Evolutionary conservation across 2,797 vertebrate species (phyloP).

Genomic region (Okamejei kenojei): DNA sequence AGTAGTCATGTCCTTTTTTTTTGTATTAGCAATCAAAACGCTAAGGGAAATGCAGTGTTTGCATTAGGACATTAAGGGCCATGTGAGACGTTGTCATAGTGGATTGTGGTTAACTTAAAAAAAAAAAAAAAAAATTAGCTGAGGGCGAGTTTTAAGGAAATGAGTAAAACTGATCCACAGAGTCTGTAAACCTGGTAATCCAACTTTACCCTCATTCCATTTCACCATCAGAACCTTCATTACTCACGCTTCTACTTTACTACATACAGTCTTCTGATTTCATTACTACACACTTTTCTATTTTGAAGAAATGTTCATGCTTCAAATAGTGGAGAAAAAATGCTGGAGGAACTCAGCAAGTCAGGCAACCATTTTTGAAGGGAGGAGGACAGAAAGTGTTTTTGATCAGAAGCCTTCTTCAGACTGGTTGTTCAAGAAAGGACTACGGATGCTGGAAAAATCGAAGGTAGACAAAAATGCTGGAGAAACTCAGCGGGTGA

Average conservation of each 20-base stretch:
- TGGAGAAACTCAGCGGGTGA: no score
- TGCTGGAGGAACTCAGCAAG: no score
- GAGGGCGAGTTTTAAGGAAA: background rate
- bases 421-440: no score
- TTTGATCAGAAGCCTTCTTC: no score
- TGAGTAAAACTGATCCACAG: no score
- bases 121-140: background rate
- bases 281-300: background rate
- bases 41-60: background rate
- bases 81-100: background rate
- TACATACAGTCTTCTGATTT: background rate
- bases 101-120: background rate
- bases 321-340: background rate
- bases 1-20: background rate
- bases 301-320: background rate
- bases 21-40: background rate
- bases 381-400: no score
- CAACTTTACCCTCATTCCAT: background rate
- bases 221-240: background rate
- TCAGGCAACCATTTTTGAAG: no score
- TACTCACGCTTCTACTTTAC: background rate
- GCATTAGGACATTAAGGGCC: background rate
- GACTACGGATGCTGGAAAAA: no score
- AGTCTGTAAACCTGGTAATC: background rate
- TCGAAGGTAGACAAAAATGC: no score